Evolutionary conservation across 2,888 invertebrate species (phyloP).

Genomic region (Boloria selene): DNA sequence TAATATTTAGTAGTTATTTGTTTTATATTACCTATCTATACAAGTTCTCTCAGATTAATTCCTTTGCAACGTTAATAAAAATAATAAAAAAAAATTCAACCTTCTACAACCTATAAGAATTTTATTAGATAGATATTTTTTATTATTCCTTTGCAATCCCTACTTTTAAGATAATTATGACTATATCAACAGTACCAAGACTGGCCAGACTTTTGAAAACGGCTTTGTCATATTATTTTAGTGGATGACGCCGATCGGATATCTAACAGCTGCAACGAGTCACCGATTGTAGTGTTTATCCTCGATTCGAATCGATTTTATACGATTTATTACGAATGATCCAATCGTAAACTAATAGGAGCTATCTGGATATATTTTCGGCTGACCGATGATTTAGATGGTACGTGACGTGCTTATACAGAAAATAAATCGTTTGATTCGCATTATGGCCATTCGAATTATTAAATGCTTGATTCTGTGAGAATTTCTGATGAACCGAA

Average conservation of each 20-base stretch:
- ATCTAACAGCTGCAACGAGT: conserved; percentile 76
- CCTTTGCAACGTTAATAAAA: too few relatives aligned
- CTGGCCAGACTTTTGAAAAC: conserved; percentile 64
- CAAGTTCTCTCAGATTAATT: too few relatives aligned
- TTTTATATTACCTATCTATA: too few relatives aligned
- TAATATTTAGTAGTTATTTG: too few relatives aligned
- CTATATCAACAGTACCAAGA: conserved; percentile 51
- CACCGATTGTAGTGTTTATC: conserved; percentile 79
- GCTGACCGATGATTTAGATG: conserved; percentile 73
- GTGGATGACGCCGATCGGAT: conserved; percentile 76
- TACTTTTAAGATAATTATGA: conserved; percentile 61
- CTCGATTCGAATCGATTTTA: conserved; percentile 74
- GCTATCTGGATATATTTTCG: conserved; percentile 75
- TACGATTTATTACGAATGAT: conserved; percentile 75
- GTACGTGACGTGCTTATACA: conserved; percentile 79
- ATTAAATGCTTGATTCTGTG: conserved; percentile 79
- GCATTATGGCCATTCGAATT: conserved; percentile 74
- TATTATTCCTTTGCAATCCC: conserved; percentile 50
- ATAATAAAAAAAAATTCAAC: too few relatives aligned
- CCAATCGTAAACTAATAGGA: conserved; percentile 75
- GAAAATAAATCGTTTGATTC: conserved; percentile 77
- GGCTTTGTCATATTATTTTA: conserved; percentile 83
- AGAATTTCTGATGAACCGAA: conserved; percentile 70
- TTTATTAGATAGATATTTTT: not conserved
- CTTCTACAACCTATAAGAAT: too few relatives aligned